Evolutionary conservation across 2,113 vertebrate genomes (phyloP), one percentile per base, ranked within the genome.

Genomic region (Phylloscopus trochilus): DNA sequence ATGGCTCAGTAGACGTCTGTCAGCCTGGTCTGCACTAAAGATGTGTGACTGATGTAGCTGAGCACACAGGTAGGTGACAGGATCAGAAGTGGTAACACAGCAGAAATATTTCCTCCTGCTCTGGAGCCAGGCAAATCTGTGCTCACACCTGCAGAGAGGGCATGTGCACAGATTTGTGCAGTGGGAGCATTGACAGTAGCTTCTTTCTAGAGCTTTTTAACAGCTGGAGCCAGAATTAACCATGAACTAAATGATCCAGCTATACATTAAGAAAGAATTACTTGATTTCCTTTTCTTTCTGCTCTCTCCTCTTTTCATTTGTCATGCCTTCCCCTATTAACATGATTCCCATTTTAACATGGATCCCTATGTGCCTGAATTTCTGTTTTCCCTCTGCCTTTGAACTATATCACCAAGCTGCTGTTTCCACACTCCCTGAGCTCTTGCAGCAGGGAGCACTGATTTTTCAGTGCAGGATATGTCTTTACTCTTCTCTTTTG

Each of bases 101-200:
- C 39, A 78, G 35, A 13, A 21, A 26, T 43, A 8, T 21, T 28
- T 37, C 12, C 23, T 59, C 35, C 22, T n/a, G 43, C 55, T 68
- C 52, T 39, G 24, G 39, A 73, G 44, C 24, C 37, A 41, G 49
- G 28, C 13, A 51, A 33, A 83, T 7, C 59, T 28, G 30, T 9
- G 8, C 19, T 76, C 1, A 3, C 3, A 20, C 16, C 59, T 62
- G 72, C 15, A 18, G 37, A 49, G 51, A 49, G 8, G 23, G 5
- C n/a, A 18, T 1, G 5, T 33, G 27, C 24, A 49, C 6, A 60
- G 44, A 35, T 28, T 13, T 53, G 46, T 13, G 22, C 39, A 21
- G 20, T 10, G 53, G n/a, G 21, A 63, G 7, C 3, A 5, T 5
- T n/a, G 31, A 4, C 2, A 5, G 14, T 6, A 14, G 6, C 27